Conservation (phyloP, 2,797 vertebrate genomes). For the Steatocranus sp. region DNA sequence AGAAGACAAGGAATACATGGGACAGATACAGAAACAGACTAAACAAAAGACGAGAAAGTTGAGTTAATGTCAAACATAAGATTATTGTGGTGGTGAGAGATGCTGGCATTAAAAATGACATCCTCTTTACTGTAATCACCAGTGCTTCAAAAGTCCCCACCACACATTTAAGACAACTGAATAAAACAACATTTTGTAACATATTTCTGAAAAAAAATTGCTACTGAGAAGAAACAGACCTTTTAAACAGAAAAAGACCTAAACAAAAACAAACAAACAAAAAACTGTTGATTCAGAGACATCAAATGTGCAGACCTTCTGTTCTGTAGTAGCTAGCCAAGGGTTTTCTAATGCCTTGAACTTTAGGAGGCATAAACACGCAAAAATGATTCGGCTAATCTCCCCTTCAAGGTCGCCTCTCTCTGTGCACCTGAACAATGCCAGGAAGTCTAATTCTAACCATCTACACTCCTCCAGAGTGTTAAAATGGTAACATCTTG, state of each 20-base stretch:
- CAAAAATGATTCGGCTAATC: not conserved
- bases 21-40: constrained; percentile 24
- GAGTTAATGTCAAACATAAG: not conserved
- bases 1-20: not conserved
- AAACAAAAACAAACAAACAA: not conserved
- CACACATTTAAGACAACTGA: not conserved
- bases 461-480: not conserved
- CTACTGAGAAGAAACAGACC: not conserved
- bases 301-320: not conserved
- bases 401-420: not conserved
- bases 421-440: not conserved
- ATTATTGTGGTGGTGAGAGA: not conserved
- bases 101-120: not conserved
- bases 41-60: constrained; percentile 20
- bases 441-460: not conserved
- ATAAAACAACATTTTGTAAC: not conserved
- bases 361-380: not conserved
- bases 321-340: not conserved
- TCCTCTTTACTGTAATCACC: not conserved
- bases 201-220: not conserved
- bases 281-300: not conserved
- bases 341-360: not conserved
- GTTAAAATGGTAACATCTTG: not conserved
- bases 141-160: not conserved
- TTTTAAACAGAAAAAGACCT: not conserved